Conservation (phyloP, 2,113 vertebrate species). For the Circaetus cinerascens region DNA sequence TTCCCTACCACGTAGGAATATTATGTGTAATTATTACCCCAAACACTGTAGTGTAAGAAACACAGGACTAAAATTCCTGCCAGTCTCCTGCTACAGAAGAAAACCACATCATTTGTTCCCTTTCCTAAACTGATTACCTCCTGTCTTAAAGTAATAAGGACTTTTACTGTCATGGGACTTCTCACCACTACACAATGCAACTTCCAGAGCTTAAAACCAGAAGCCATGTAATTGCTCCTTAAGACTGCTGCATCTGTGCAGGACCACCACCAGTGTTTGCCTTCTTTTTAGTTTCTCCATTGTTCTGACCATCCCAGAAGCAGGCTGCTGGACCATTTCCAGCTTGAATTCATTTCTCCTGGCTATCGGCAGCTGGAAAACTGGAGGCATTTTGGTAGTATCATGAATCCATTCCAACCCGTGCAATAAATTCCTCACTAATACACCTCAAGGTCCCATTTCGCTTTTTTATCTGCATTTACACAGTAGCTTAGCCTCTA, state of each 20-base stretch:
- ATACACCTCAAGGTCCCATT: not conserved
- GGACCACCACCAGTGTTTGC: not conserved
- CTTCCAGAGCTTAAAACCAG: not conserved
- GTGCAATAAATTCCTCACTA: not conserved
- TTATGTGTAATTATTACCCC: not conserved
- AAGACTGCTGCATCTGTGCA: not conserved
- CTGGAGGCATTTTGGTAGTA: not conserved
- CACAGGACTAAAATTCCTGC: not conserved
- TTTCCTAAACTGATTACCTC: not conserved
- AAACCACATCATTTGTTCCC: not conserved
- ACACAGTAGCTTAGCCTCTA: not conserved
- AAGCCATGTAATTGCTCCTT: not conserved
- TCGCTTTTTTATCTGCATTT: not conserved
- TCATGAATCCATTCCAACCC: not conserved
- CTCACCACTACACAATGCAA: not conserved
- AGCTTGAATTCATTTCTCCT: not conserved
- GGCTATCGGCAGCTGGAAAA: not conserved
- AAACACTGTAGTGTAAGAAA: not conserved
- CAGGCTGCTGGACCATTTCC: not conserved
- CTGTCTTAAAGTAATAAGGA: not conserved
- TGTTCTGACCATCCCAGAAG: not conserved
- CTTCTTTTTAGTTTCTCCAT: not conserved
- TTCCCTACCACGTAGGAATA: accelerated
- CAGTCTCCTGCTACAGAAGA: accelerated
- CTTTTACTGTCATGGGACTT: not conserved